Evolutionary conservation across 1,140 invertebrate genomes (phyloP).

Genomic region (Calycopis cecrops): DNA sequence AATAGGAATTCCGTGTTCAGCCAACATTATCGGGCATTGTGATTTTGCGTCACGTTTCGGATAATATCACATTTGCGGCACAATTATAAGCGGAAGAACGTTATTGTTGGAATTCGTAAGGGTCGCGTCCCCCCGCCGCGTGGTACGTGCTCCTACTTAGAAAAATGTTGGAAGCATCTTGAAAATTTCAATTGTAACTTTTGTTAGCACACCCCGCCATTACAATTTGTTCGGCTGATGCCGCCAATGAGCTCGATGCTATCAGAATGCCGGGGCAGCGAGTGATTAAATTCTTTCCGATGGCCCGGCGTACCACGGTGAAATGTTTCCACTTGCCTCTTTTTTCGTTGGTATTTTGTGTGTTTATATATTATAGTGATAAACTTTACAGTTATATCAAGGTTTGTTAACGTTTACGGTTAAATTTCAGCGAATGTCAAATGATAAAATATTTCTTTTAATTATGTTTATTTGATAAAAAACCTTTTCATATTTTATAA

Average conservation of each 20-base stretch:
- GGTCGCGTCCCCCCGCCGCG: slow-evolving; percentile 44
- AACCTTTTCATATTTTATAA: too few relatives aligned
- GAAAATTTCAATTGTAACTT: slow-evolving; percentile 70
- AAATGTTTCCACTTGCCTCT: slow-evolving; percentile 18
- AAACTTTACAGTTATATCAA: too few relatives aligned
- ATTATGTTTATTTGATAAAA: too few relatives aligned
- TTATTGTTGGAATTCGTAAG: slow-evolving; percentile 51
- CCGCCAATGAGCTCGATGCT: slow-evolving; percentile 59
- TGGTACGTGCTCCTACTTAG: slow-evolving; percentile 60
- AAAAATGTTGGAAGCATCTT: slow-evolving; percentile 67
- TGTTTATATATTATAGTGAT: neutral
- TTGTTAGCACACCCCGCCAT: slow-evolving; percentile 54
- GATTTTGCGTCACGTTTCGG: slow-evolving; percentile 50
- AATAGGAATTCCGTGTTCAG: slow-evolving; percentile 29
- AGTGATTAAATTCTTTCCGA: slow-evolving; percentile 65
- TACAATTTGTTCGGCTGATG: slow-evolving; percentile 62
- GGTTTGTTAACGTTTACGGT: neutral
- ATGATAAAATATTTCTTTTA: too few relatives aligned
- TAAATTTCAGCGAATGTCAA: neutral
- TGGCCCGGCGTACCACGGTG: slow-evolving; percentile 32
- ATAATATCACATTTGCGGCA: slow-evolving; percentile 44
- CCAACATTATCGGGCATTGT: slow-evolving; percentile 24
- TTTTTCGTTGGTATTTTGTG: slow-evolving; percentile 34
- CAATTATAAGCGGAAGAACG: slow-evolving; percentile 55
- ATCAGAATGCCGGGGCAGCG: slow-evolving; percentile 56